These are phyloP conservation scores for Cenopis cana DNA, from an alignment of 2,888 invertebrate genomes.

Conservation along the genomic window DNA sequence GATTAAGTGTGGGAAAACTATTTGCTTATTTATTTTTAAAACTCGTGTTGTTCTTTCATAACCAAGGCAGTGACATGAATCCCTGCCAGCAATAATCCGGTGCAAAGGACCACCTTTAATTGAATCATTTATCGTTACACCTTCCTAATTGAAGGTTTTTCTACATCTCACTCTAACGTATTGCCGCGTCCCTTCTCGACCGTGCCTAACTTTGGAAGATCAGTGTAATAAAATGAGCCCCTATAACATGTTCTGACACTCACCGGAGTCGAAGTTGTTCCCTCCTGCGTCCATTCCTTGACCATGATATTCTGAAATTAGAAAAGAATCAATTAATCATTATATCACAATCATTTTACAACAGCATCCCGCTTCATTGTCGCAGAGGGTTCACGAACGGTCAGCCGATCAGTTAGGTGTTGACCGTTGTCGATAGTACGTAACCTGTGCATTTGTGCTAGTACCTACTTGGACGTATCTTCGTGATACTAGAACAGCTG, in stretches of 20 bases:
- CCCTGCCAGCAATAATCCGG: background rate
- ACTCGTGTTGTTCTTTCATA: background rate
- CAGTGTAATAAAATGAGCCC: too few relatives aligned
- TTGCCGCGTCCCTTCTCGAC: background rate
- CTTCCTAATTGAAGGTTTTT: background rate
- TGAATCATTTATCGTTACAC: background rate
- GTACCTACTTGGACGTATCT: background rate
- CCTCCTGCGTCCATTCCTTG: constrained; percentile 92
- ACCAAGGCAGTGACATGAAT: background rate
- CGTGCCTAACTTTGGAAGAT: background rate
- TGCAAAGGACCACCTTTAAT: background rate
- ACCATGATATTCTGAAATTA: constrained; percentile 91
- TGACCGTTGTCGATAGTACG: too few relatives aligned
- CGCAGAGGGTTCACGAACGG: too few relatives aligned
- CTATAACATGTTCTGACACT: constrained; percentile 51
- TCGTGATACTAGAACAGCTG: too few relatives aligned
- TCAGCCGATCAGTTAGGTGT: too few relatives aligned
- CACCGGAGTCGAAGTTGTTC: constrained; percentile 92
- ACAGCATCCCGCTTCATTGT: too few relatives aligned
- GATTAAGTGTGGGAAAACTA: background rate
- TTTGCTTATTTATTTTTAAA: background rate
- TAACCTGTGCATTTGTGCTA: background rate
- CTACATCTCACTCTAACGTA: background rate
- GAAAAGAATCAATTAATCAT: constrained; percentile 42
- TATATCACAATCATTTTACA: background rate